Conservation (phyloP, 37 sponge, comb jelly and placozoan species). For the Spongilla lacustris region DNA sequence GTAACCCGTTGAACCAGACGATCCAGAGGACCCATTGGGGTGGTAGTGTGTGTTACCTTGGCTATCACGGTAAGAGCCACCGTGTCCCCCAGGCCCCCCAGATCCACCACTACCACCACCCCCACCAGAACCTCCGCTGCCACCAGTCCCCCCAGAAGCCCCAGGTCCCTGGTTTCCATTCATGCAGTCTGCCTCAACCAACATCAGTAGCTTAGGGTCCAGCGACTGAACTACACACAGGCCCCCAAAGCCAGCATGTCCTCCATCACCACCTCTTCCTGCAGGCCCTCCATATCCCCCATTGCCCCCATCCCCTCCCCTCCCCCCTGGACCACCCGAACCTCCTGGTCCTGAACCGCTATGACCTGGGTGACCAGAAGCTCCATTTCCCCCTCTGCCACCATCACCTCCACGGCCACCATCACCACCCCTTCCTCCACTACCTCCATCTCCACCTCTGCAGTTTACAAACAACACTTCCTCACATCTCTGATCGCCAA, state of each 20-base stretch:
- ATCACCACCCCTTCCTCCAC: constrained; percentile 80
- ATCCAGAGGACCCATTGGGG: constrained; percentile 30
- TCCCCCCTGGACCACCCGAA: constrained; percentile 78
- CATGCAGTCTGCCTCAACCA: constrained; percentile 75
- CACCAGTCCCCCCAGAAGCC: constrained; percentile 61
- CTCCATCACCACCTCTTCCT: constrained; percentile 78
- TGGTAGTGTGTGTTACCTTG: constrained; percentile 37
- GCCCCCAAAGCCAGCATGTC: constrained; percentile 65
- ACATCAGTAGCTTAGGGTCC: constrained; percentile 60
- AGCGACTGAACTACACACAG: constrained; percentile 51
- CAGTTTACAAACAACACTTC: constrained; percentile 71
- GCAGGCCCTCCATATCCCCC: constrained; percentile 76
- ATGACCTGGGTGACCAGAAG: background rate
- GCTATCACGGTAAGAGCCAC: constrained; percentile 27
- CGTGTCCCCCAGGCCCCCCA: constrained; percentile 57
- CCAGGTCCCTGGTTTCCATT: constrained; percentile 42
- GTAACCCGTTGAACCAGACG: constrained; percentile 21
- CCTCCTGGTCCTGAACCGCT: constrained; percentile 38
- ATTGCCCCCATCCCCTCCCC: constrained; percentile 77
- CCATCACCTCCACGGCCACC: constrained; percentile 44
- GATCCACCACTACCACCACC: constrained; percentile 57
- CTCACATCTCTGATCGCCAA: constrained; percentile 65
- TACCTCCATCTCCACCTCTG: constrained; percentile 80
- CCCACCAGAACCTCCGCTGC: constrained; percentile 67
- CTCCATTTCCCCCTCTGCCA: background rate